Percentiles rank a stretch among this genome's conserved stretches.
Conservation (phyloP, 1,140 invertebrate genomes). For the Linepithema humile region DNA sequence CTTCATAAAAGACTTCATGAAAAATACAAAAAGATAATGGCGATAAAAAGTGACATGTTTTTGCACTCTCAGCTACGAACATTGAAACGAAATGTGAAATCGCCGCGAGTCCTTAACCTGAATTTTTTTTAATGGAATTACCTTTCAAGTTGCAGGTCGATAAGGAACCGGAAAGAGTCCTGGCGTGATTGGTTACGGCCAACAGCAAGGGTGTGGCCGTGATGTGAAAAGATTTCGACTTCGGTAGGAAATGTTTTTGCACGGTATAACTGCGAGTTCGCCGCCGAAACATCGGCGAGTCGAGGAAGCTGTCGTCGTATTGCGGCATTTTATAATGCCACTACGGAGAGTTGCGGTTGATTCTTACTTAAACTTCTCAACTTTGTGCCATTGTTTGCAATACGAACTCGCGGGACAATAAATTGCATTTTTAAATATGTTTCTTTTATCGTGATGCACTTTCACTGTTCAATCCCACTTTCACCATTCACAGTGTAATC, state of each 20-base stretch:
- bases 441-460: not conserved
- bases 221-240: conserved; percentile 80
- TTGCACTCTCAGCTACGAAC: not conserved
- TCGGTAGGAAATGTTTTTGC: conserved; percentile 79
- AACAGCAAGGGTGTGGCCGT: conserved; percentile 80
- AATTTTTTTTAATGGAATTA: conserved; percentile 70
- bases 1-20: not conserved
- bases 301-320: conserved; percentile 82
- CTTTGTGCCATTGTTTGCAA: not conserved
- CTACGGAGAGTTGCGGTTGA: not conserved
- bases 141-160: conserved; percentile 80
- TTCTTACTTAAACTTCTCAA: not conserved
- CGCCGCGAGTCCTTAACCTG: conserved; percentile 53
- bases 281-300: conserved; percentile 81
- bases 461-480: conserved; percentile 26
- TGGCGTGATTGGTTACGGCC: conserved; percentile 80
- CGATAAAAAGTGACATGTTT: not conserved
- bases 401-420: not conserved
- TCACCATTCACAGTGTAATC: conserved; percentile 5
- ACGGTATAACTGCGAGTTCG: conserved; percentile 82
- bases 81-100: conserved; percentile 27
- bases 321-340: conserved; percentile 76
- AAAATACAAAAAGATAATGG: not conserved
- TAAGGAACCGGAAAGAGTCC: conserved; percentile 76
- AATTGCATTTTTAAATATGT: conserved; percentile 16